These are phyloP conservation scores for Dicyrtomina minuta DNA, from an alignment of 2,888 invertebrate species.

Conservation along the genomic window DNA sequence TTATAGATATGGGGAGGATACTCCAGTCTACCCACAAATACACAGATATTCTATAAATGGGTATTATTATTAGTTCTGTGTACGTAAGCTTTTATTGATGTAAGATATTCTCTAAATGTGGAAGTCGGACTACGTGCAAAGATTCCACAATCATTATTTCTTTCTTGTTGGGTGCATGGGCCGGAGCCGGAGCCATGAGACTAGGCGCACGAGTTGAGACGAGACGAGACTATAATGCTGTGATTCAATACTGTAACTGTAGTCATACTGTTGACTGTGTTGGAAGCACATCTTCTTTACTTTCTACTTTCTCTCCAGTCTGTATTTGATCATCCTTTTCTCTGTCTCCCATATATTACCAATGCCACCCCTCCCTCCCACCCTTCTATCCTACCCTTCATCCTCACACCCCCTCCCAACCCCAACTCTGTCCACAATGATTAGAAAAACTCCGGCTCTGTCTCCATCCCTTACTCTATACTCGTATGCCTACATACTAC, in stretches of 20 bases:
- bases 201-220: slow-evolving; percentile 8
- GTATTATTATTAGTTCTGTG: too few relatives aligned
- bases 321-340: slow-evolving; percentile 15
- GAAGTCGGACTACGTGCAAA: slow-evolving; percentile 27
- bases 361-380: neutral
- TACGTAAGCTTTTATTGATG: too few relatives aligned
- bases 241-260: neutral
- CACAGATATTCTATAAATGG: too few relatives aligned
- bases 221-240: neutral
- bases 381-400: neutral
- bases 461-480: neutral
- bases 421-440: neutral
- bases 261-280: too few relatives aligned
- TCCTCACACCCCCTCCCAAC: neutral
- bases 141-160: slow-evolving; percentile 29
- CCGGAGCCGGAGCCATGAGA: neutral
- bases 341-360: neutral
- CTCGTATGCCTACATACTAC: too few relatives aligned
- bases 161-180: neutral
- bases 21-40: too few relatives aligned
- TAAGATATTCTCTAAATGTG: slow-evolving; percentile 10
- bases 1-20: too few relatives aligned
- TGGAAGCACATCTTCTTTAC: neutral
- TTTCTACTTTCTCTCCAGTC: neutral
- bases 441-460: too few relatives aligned